phyloP scores from a whole-genome alignment of 2,888 invertebrate genomes.

The Lasioglossum marginatum region DNA sequence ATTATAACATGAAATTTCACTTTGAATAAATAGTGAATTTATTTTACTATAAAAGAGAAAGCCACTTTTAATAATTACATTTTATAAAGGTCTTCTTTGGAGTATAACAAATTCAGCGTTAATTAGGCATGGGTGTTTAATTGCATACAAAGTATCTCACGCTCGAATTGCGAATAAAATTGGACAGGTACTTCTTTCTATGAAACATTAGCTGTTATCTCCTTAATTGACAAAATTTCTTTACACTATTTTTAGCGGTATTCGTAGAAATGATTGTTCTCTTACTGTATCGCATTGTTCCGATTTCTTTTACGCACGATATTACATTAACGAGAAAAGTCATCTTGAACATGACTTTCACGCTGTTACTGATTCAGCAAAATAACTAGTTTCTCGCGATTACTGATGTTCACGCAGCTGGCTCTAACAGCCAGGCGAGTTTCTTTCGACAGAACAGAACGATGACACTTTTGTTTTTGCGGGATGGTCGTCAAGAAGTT shows the following conservation, averaged over 20 bases:
- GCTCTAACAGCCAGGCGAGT: slow-evolving; percentile 8
- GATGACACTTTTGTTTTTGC: slow-evolving; percentile 23
- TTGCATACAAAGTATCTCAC: background rate
- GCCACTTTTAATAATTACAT: background rate
- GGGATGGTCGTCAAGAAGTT: slow-evolving; percentile 12
- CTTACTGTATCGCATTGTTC: slow-evolving; percentile 5
- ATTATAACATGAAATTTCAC: background rate
- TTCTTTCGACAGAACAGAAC: slow-evolving; percentile 16
- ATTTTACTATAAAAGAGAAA: background rate
- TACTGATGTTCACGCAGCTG: slow-evolving; percentile 35
- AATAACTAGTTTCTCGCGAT: slow-evolving; percentile 14
- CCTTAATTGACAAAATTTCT: background rate
- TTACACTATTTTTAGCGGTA: background rate
- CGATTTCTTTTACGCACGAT: slow-evolving; percentile 1
- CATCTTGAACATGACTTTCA: slow-evolving; percentile 44
- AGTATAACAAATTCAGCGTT: background rate
- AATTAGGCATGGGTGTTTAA: slow-evolving; percentile 1
- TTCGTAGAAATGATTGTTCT: slow-evolving; percentile 20
- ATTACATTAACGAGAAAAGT: slow-evolving; percentile 22
- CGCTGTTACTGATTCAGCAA: slow-evolving; percentile 27
- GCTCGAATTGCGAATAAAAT: background rate
- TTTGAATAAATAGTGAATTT: background rate
- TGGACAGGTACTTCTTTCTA: background rate
- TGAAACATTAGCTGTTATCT: background rate
- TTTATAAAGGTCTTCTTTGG: background rate